Base-by-base conservation (phyloP, 1,140 invertebrate species). In the Aporrectodea caliginosa region DNA sequence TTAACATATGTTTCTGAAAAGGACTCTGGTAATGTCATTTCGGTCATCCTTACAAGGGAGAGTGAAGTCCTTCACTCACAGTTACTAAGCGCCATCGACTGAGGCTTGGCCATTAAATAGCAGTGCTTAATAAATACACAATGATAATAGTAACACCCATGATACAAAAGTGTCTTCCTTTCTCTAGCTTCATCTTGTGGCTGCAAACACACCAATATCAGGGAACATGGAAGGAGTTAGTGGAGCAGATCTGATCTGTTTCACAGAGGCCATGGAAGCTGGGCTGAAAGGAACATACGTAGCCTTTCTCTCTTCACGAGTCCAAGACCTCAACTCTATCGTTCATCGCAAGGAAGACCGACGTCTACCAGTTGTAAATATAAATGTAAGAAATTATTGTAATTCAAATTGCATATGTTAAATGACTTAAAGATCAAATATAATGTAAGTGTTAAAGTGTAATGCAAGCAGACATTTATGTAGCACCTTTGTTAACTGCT, bases 181-280 rank as follows among this genome's bases (percentile, higher is more conserved):
- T 22, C 22, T 58, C 6, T 80, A 98, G 96, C 90, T 98, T 33
- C 91, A 94, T 82, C 90, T 99, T 89, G 95, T 95, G 27, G 96
- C 97, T 0, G 88, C 98, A 58, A 98, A 98, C 87, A 93, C 95
- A 80, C 94, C 97, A 0, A 92, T 93, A 81, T 91, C 92, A 12
- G 97, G 97, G 29, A 93, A 96, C 85, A 93, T 98, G 91, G 92
- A 94, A 83, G 96, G 96, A 1, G 81, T 87, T 29, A 90, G 95
- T 31, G 94, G 95, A 16, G 95, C 94, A 22, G 97, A 99, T 89
- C 96, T 95, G 82, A 91, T 92, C 71, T 99, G 97, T 88, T 97
- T 98, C 89, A 91, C 94, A 79, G 94, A 98, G 89, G 93, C 96
- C 6, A 90, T 93, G 77, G 89, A 93, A 81, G 93, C 94, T 29